Base-by-base conservation (phyloP, 1,140 invertebrate species). In the Bombus superbus region DNA sequence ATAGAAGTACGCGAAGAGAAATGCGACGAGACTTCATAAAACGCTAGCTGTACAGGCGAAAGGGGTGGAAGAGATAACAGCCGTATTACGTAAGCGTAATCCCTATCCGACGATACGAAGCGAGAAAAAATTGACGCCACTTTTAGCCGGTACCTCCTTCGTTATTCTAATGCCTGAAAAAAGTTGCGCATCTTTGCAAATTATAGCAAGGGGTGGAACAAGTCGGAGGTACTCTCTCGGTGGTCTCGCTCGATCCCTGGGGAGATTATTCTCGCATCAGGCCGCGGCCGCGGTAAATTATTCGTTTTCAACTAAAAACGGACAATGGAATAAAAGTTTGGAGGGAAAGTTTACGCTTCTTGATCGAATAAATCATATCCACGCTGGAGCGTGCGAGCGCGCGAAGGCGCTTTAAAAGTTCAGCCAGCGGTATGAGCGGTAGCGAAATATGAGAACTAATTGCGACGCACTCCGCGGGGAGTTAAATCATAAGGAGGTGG, bases 401-500 rank as follows among this genome's bases (percentile, higher is more conserved):
- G 44, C 44, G 22, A 44, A 72, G 13, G 77, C 79, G 71, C 59
- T 71, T 74, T 75, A 81, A 81, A 85, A 85, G 84, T 85, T 81
- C 44, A 40, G 28, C 2, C 18, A 18, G 9, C 69, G 35, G 28
- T 40, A 38, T 32, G 75, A 53, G 78, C 32, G 82, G 82, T 71
- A 86, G 86, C 73, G 75, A 85, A 79, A 86, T 78, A 83, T 81
- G 78, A 79, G 84, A 88, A 87, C 93, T 95, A 95, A 95, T 95
- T 94, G 93, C 93, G 91, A 93, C 92, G 92, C 92, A 92, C 93
- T 94, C 93, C 92, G 86, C 92, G 90, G 94, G 93, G 92, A 94
- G 91, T 91, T 89, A 86, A 88, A 72, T 84, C 73, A 76, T 74
- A 68, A 80, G 81, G 73, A 42, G 78, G 13, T 44, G 13, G 44